Percentiles rank a stretch among this genome's conserved stretches.
Conservation (phyloP, 1,140 invertebrate genomes). For the Pseudachorutes palmiensis region DNA sequence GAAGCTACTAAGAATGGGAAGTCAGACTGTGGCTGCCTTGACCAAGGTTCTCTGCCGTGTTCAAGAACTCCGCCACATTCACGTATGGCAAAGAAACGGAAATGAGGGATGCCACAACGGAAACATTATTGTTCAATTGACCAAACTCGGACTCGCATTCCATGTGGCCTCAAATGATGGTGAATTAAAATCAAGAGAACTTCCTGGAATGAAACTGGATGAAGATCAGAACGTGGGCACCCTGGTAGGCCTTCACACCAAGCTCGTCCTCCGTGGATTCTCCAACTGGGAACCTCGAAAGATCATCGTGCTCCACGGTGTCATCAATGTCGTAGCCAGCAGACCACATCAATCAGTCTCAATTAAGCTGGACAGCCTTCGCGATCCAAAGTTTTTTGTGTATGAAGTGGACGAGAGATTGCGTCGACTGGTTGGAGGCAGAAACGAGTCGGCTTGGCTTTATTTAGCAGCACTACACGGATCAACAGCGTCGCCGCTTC, state of each 20-base stretch:
- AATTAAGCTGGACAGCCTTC: background rate
- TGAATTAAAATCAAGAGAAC: constrained; percentile 17
- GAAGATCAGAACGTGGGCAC: constrained; percentile 11
- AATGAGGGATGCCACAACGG: too few species aligned
- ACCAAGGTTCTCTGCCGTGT: too few species aligned
- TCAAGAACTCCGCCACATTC: too few species aligned
- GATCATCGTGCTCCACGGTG: background rate
- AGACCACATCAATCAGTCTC: background rate
- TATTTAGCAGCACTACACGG: constrained; percentile 28
- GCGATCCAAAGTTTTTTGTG: constrained; percentile 19
- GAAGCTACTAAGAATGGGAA: too few species aligned
- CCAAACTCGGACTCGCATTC: too few species aligned
- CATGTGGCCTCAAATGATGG: too few species aligned
- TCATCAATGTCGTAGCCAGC: constrained; percentile 9
- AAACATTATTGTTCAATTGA: too few species aligned
- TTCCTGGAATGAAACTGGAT: constrained; percentile 22
- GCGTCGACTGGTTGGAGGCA: constrained; percentile 15
- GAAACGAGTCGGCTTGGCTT: constrained; percentile 21
- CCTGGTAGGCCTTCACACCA: constrained; percentile 17
- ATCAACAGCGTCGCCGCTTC: constrained; percentile 21
- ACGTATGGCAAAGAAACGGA: too few species aligned
- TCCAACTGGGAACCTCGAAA: constrained; percentile 21
- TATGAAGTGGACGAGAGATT: constrained; percentile 22
- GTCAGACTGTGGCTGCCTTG: too few species aligned
- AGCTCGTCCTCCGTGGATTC: constrained; percentile 21